Evolutionary conservation across 2,797 vertebrate species (phyloP).

Genomic region (Morelia viridis): DNA sequence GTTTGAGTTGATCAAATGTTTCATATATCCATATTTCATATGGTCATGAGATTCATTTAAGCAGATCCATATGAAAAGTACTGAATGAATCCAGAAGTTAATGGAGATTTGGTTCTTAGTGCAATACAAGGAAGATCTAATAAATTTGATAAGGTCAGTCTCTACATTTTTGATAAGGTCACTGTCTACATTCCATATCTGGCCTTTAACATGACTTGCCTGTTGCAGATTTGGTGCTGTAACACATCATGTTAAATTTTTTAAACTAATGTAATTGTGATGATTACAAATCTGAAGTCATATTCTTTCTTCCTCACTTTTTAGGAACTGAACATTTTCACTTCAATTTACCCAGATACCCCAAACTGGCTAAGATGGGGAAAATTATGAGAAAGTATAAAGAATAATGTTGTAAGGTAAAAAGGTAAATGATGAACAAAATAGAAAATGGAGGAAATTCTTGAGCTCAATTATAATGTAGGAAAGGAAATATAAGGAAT

Average conservation of each 20-base stretch:
- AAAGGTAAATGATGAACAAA: neutral
- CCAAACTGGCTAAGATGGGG: neutral
- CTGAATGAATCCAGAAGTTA: conserved; percentile 21
- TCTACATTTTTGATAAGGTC: conserved; percentile 37
- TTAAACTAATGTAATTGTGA: neutral
- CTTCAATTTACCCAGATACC: neutral
- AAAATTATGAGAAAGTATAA: neutral
- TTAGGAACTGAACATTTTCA: neutral
- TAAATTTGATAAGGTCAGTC: conserved; percentile 31
- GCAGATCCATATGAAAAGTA: neutral
- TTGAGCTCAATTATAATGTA: neutral
- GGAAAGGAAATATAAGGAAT: neutral
- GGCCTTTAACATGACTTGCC: conserved; percentile 13
- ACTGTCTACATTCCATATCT: conserved; percentile 7
- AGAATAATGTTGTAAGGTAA: neutral
- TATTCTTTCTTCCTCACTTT: neutral
- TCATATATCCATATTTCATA: neutral
- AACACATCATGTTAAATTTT: neutral
- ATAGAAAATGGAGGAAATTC: neutral
- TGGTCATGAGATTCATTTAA: conserved; percentile 30
- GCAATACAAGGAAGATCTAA: conserved; percentile 27
- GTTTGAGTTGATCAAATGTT: neutral
- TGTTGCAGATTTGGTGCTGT: neutral
- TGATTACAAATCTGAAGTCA: neutral
- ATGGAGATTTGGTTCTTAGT: neutral